Conservation (phyloP, 1,140 invertebrate genomes). For the Drosophila lacteicornis region DNA sequence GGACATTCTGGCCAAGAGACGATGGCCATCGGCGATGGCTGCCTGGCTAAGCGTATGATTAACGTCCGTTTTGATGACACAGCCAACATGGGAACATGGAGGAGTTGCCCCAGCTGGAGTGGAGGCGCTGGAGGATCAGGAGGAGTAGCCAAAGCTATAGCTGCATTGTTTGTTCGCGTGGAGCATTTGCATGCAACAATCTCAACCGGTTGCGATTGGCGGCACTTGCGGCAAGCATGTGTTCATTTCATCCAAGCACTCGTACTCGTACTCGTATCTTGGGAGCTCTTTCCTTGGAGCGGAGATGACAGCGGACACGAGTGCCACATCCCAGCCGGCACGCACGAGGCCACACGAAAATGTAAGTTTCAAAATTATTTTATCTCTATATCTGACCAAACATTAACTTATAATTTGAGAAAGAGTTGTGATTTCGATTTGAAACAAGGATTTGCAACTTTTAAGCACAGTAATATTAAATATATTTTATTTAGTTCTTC, state of each 20-base stretch:
- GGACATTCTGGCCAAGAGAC: constrained; percentile 60
- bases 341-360: constrained; percentile 29
- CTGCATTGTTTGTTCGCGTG: constrained; percentile 76
- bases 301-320: constrained; percentile 43
- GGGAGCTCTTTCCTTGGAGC: constrained; percentile 15
- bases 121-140: constrained; percentile 5
- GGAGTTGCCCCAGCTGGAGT: constrained; percentile 23
- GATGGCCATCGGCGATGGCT: constrained; percentile 68
- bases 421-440: too few species aligned
- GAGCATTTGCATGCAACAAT: constrained; percentile 75
- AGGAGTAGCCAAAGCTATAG: constrained; percentile 31
- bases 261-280: constrained; percentile 26
- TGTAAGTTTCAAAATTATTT: too few species aligned
- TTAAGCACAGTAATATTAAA: too few species aligned
- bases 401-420: too few species aligned
- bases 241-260: constrained; percentile 38
- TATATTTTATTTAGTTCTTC: too few species aligned
- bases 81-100: constrained; percentile 42
- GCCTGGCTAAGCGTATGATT: constrained; percentile 81
- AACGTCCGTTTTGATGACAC: constrained; percentile 82
- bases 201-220: constrained; percentile 69
- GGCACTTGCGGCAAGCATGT: constrained; percentile 67
- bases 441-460: too few species aligned
- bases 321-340: constrained; percentile 20
- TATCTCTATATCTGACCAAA: too few species aligned